phyloP scores from a whole-genome alignment of 2,888 invertebrate genomes.

The Blastobasis lacticolella region DNA sequence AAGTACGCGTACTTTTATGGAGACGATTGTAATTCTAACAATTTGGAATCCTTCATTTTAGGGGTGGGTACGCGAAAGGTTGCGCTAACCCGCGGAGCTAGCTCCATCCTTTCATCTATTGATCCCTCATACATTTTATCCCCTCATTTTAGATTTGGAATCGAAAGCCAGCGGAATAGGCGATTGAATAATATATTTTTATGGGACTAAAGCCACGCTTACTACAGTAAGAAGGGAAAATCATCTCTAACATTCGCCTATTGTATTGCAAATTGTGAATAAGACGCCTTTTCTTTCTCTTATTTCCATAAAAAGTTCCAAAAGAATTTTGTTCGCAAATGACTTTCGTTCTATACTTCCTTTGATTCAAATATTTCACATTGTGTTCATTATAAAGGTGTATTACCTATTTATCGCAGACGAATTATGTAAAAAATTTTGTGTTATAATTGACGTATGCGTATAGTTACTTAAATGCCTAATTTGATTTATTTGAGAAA shows the following conservation, averaged over 20 bases:
- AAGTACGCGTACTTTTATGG: background rate
- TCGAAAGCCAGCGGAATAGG: conserved; percentile 56
- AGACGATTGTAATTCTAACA: background rate
- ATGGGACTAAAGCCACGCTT: conserved; percentile 59
- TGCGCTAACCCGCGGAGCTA: conserved; percentile 23
- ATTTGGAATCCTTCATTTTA: conserved; percentile 3
- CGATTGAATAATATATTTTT: conserved; percentile 71
- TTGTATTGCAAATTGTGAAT: conserved; percentile 71
- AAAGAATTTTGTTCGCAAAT: conserved; percentile 56
- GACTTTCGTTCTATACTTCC: conserved; percentile 54
- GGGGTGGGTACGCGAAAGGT: conserved; percentile 8
- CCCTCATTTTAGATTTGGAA: conserved; percentile 53
- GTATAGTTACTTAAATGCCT: too few relatives aligned
- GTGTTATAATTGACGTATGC: too few relatives aligned
- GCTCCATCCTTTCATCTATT: conserved; percentile 37
- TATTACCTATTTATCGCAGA: too few relatives aligned
- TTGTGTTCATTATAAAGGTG: too few relatives aligned
- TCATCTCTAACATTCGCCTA: conserved; percentile 63
- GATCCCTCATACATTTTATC: conserved; percentile 53
- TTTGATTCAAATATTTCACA: conserved; percentile 24
- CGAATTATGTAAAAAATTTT: too few relatives aligned
- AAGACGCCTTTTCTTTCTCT: conserved; percentile 56
- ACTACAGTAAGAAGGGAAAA: conserved; percentile 67
- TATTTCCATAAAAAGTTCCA: conserved; percentile 66
- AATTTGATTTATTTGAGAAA: too few relatives aligned